A percentile compares a stretch with the other conserved stretches of the same genome.
Evolutionary conservation across 2,113 vertebrate species (phyloP).

Genomic region (Hippocampus barbouri): DNA sequence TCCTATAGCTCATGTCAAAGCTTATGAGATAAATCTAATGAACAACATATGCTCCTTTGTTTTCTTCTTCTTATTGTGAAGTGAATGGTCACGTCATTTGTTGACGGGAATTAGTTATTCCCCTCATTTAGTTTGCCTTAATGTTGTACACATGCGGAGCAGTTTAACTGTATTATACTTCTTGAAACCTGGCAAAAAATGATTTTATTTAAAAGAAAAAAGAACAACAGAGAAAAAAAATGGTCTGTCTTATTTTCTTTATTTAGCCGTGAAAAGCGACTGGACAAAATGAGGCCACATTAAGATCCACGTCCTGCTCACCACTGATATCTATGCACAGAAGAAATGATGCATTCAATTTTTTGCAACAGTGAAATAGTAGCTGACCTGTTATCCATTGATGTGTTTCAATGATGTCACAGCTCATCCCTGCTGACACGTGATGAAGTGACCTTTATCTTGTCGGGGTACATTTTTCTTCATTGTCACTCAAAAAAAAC

Average conservation of each 20-base stretch:
- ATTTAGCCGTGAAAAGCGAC: neutral
- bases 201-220: constrained; percentile 53
- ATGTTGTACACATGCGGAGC: constrained; percentile 41
- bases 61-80: neutral
- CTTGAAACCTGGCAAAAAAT: constrained; percentile 53
- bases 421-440: neutral
- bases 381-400: neutral
- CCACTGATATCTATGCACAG: neutral
- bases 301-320: constrained; percentile 41
- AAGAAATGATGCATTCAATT: neutral
- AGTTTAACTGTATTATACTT: constrained; percentile 57
- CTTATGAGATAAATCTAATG: constrained; percentile 15
- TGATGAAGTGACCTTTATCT: neutral
- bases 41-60: neutral
- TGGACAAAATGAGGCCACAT: neutral
- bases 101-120: neutral
- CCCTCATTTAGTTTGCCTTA: constrained; percentile 33
- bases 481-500: neutral
- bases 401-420: neutral
- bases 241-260: neutral
- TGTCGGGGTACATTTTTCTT: neutral
- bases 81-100: neutral
- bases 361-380: neutral
- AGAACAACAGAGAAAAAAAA: too few relatives aligned
- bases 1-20: neutral